phyloP scores from a whole-genome alignment of 2,113 vertebrate species.

The Aramus guarauna region DNA sequence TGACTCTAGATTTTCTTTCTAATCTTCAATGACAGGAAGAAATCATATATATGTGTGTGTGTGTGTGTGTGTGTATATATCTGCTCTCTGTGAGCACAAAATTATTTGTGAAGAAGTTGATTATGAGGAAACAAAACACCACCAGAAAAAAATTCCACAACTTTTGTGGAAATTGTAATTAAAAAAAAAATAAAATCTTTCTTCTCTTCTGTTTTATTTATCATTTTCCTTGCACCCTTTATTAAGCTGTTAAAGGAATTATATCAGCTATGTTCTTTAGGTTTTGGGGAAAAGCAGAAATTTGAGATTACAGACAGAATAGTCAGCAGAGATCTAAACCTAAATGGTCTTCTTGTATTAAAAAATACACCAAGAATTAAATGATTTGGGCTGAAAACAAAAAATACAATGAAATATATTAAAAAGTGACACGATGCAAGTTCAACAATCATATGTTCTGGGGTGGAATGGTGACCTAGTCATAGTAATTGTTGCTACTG shows the following conservation, averaged over 20 bases:
- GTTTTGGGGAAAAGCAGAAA: background rate
- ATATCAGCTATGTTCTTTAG: background rate
- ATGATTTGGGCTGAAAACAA: background rate
- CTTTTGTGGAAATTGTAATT: background rate
- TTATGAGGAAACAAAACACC: background rate
- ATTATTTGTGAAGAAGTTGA: background rate
- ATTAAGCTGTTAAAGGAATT: background rate
- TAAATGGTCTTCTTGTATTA: background rate
- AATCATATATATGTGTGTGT: background rate
- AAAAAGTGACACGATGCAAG: background rate
- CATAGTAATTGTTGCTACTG: background rate
- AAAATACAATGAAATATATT: background rate
- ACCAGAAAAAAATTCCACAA: background rate
- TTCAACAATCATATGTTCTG: background rate
- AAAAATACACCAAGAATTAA: background rate
- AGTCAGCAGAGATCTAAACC: background rate
- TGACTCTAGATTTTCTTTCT: background rate
- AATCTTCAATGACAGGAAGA: background rate
- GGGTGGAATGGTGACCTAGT: background rate
- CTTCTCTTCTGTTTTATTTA: background rate
- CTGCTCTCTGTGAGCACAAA: background rate
- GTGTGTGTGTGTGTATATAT: too few species aligned
- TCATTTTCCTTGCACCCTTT: background rate
- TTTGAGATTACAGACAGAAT: background rate
- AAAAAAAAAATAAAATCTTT: background rate